phyloP scores from a whole-genome alignment of 2,797 vertebrate species.

The Potorous gilbertii region DNA sequence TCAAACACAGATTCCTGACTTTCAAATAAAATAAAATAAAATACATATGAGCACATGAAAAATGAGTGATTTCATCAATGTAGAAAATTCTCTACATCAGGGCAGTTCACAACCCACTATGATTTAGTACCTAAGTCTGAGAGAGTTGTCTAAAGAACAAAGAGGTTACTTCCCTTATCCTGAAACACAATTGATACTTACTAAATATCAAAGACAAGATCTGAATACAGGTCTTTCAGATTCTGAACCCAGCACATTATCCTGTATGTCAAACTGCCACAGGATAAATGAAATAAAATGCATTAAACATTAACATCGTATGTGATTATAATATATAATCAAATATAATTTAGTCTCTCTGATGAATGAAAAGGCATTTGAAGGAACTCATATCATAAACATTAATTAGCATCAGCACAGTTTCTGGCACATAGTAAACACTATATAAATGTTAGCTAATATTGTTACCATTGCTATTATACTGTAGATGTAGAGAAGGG shows the following conservation, averaged over 20 bases:
- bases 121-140: background rate
- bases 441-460: background rate
- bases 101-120: background rate
- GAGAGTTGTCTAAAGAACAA: background rate
- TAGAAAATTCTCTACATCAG: background rate
- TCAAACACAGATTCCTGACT: background rate
- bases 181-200: background rate
- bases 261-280: background rate
- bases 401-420: background rate
- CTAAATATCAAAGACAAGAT: background rate
- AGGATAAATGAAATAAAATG: background rate
- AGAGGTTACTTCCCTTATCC: background rate
- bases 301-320: background rate
- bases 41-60: background rate
- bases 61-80: background rate
- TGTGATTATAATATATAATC: background rate
- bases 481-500: background rate
- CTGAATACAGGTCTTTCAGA: background rate
- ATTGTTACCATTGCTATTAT: background rate
- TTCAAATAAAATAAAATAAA: background rate
- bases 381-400: background rate
- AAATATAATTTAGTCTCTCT: constrained; percentile 60
- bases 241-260: background rate
- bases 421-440: background rate
- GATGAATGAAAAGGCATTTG: constrained; percentile 58